These are phyloP conservation scores for Nothocercus nigrocapillus DNA, from an alignment of 2,113 vertebrate species.

Conservation along the genomic window DNA sequence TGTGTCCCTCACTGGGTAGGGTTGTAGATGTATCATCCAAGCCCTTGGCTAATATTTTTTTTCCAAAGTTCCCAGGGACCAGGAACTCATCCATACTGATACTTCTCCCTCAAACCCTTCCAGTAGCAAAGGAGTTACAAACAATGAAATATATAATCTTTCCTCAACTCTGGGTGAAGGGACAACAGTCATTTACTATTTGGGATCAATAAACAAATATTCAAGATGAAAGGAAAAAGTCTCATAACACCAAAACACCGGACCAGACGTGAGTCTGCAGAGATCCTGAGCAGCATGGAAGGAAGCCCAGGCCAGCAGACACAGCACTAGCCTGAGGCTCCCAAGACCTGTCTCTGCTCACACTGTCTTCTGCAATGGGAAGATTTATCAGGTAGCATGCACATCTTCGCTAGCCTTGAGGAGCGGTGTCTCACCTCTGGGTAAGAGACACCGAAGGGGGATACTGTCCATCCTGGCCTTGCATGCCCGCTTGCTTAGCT, in stretches of 20 bases:
- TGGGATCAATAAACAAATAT: neutral
- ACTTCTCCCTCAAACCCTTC: neutral
- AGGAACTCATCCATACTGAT: fast-evolving
- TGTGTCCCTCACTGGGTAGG: neutral
- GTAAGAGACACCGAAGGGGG: neutral
- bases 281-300: fast-evolving
- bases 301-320: neutral
- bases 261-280: neutral
- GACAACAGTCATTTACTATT: neutral
- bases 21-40: neutral
- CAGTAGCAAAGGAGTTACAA: neutral
- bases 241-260: neutral
- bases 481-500: neutral
- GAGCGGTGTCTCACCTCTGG: neutral
- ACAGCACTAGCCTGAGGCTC: neutral
- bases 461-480: neutral
- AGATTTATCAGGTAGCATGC: too few species aligned
- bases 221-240: neutral
- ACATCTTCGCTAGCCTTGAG: neutral
- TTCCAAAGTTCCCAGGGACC: neutral
- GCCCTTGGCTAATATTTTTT: neutral
- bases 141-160: neutral
- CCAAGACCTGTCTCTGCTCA: neutral
- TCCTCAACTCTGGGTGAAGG: neutral
- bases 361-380: neutral